These are phyloP conservation scores for Cynopterus brachyotis DNA, from an alignment of 2,113 vertebrate species.

Conservation along the genomic window DNA sequence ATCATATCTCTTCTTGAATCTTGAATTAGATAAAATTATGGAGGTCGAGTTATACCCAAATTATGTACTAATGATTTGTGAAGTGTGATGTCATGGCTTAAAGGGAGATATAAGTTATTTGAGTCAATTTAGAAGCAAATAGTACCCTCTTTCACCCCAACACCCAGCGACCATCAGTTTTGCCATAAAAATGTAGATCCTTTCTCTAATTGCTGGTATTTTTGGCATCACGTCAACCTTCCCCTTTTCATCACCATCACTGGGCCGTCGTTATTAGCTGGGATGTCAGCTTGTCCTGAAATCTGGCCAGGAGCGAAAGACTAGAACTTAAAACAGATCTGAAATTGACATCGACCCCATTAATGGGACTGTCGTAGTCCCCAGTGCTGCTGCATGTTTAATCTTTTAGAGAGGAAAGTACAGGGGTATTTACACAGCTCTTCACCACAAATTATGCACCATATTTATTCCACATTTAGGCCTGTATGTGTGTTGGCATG, in stretches of 20 bases:
- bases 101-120: slow-evolving; percentile 54
- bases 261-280: background rate
- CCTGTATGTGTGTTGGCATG: background rate
- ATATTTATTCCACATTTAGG: background rate
- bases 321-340: slow-evolving; percentile 50
- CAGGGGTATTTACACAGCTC: background rate
- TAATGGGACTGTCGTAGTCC: background rate
- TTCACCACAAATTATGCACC: background rate
- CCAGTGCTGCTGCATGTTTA: background rate
- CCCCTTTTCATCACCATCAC: background rate
- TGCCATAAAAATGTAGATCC: slow-evolving; percentile 11
- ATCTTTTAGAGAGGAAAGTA: background rate
- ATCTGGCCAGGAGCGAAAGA: slow-evolving; percentile 43
- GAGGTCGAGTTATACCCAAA: background rate
- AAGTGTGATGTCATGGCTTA: background rate
- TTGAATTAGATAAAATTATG: background rate
- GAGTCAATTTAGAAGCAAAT: slow-evolving; percentile 28
- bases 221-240: background rate
- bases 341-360: slow-evolving; percentile 39
- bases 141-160: background rate
- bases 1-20: background rate
- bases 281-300: slow-evolving; percentile 48
- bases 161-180: background rate
- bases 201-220: background rate
- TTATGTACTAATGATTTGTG: slow-evolving; percentile 10